Conservation (phyloP, 1,140 invertebrate species). For the Drosophila santomea region DNA sequence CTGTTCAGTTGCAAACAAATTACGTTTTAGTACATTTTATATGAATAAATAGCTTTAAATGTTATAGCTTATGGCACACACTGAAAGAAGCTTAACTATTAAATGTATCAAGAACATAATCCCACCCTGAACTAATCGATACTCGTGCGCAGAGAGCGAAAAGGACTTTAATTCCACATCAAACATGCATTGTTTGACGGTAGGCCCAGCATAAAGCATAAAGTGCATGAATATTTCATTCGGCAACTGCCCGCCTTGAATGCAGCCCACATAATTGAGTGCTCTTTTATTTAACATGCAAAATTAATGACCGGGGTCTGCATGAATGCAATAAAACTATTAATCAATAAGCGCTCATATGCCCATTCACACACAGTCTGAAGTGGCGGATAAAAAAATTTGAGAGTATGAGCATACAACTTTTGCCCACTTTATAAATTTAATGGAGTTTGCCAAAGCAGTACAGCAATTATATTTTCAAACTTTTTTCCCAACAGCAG, state of each 20-base stretch:
- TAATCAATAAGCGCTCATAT: slow-evolving; percentile 68
- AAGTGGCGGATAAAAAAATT: slow-evolving; percentile 36
- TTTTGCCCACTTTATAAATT: slow-evolving; percentile 70
- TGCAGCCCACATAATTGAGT: slow-evolving; percentile 67
- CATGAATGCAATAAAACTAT: slow-evolving; percentile 72
- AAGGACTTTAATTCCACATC: slow-evolving; percentile 39
- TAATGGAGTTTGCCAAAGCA: slow-evolving; percentile 65
- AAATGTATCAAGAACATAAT: slow-evolving; percentile 12
- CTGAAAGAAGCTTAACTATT: slow-evolving; percentile 15
- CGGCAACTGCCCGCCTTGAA: slow-evolving; percentile 9
- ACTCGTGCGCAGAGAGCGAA: slow-evolving; percentile 7
- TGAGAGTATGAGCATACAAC: slow-evolving; percentile 25
- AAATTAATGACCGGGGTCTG: slow-evolving; percentile 67
- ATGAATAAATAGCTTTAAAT: not conserved
- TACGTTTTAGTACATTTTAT: not conserved
- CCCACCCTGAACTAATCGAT: slow-evolving; percentile 23
- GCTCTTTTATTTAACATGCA: slow-evolving; percentile 70
- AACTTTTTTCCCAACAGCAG: slow-evolving; percentile 64
- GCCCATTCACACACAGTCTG: slow-evolving; percentile 16
- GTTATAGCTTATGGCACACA: not conserved
- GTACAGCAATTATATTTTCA: slow-evolving; percentile 73
- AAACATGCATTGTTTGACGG: slow-evolving; percentile 50
- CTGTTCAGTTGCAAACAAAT: not conserved
- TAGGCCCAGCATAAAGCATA: slow-evolving; percentile 25
- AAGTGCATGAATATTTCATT: slow-evolving; percentile 53